Conservation (phyloP, 2,113 vertebrate species). For the Cervus canadensis region DNA sequence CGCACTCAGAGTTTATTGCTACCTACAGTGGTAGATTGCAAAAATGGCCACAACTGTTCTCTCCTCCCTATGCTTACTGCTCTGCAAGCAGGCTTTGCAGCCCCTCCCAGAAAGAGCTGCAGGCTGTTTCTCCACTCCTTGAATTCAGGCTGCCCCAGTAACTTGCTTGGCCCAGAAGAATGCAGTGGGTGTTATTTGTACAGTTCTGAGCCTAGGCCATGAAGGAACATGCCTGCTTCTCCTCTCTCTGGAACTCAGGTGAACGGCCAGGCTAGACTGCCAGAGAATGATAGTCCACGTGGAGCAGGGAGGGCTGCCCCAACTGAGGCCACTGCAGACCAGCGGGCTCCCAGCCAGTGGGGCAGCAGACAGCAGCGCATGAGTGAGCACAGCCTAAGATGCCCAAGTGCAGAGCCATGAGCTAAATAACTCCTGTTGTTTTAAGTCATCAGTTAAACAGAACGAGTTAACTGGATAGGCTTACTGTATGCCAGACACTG, state of each 20-base stretch:
- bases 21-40: neutral
- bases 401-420: neutral
- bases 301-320: neutral
- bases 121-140: neutral
- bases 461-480: neutral
- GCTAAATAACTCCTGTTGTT: neutral
- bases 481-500: neutral
- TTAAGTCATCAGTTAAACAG: neutral
- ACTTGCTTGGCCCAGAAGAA: neutral
- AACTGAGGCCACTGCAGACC: neutral
- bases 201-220: neutral
- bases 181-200: too few species aligned
- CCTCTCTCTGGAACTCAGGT: neutral
- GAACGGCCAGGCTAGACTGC: neutral
- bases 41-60: neutral
- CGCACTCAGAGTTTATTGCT: neutral
- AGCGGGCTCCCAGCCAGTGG: neutral
- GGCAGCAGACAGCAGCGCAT: neutral
- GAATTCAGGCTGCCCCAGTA: neutral
- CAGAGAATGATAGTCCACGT: rapidly evolving
- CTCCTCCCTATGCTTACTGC: neutral
- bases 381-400: neutral
- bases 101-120: neutral
- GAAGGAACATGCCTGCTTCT: neutral
- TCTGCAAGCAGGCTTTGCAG: neutral